Evolutionary conservation across 2,888 invertebrate genomes (phyloP), one percentile per base, ranked within the genome.

Genomic region (Epirrhoe alternata): DNA sequence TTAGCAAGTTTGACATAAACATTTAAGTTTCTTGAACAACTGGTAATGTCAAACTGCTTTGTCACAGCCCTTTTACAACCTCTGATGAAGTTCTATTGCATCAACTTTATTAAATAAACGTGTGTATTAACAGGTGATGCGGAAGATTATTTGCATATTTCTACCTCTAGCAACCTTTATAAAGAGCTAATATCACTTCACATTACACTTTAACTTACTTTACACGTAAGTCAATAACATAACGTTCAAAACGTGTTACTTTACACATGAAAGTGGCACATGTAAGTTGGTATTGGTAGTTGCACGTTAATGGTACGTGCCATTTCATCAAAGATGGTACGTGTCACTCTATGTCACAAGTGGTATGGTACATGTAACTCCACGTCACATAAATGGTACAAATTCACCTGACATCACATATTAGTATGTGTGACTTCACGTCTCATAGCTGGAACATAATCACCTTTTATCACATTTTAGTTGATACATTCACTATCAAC

Each of bases 161-260:
- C 30, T 65, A 45, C 24, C 12, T 51, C 30, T 49, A 52, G 51
- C 38, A 52, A 47, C 14, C 14, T 6, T 47, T 47, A 47, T 47
- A 47, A 45, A 55, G 45, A 61, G 55, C 52, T 56, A 56, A 61
- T 51, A 61, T 64, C 56, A 55, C 55, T 51, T 65, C 24, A 60
- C 54, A 56, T 51, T 56, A 42, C 38, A 62, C 38, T 14, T 55
- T 16, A 47, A 6, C 16, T 47, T 47, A 47, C 14, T 45, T 16
- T 47, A 16, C 47, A 53, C 54, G 8, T 45, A 33, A 61, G 53
- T 47, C 35, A 35, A 35, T 35, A 8, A 35, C 35, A 35, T 35
- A 3, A 10, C 38, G 38, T 42, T 42, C 38, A 38, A 4, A 42
- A 42, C 4, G 10, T 12, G 38, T 42, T 12, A 42, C 12, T 42